Percentiles rank a stretch among this genome's conserved stretches.
These are phyloP conservation scores for Pachydiplax longipennis DNA, from an alignment of 2,888 invertebrate species.

Conservation along the genomic window DNA sequence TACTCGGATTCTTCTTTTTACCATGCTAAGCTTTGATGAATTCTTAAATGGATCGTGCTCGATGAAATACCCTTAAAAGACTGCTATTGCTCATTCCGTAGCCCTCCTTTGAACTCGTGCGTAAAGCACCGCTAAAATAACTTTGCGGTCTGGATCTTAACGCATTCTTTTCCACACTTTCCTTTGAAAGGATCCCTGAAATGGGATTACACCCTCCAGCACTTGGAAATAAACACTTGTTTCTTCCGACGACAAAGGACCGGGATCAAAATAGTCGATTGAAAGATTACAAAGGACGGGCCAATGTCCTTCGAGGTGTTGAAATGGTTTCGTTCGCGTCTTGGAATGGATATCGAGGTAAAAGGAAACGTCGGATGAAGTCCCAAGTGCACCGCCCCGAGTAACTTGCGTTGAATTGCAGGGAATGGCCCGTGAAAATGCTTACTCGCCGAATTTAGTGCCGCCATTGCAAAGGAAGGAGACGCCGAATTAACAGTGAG, in stretches of 20 bases:
- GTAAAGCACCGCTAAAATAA: too few relatives aligned
- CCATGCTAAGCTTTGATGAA: too few relatives aligned
- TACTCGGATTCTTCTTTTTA: too few relatives aligned
- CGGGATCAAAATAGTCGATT: background rate
- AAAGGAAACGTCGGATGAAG: background rate
- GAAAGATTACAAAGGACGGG: background rate
- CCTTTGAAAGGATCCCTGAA: background rate
- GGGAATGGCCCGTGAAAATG: background rate
- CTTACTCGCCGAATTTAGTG: background rate
- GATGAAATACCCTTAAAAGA: too few relatives aligned
- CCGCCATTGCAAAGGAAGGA: background rate
- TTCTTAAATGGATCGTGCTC: too few relatives aligned
- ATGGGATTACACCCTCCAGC: background rate
- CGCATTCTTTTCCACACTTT: too few relatives aligned
- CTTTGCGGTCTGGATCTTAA: too few relatives aligned
- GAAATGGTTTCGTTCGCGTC: background rate
- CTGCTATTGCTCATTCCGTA: too few relatives aligned
- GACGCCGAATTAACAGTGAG: background rate
- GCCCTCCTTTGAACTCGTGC: too few relatives aligned
- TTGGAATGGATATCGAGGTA: background rate
- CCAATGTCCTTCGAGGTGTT: background rate
- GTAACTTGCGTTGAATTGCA: background rate
- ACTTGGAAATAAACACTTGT: background rate
- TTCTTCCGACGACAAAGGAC: background rate
- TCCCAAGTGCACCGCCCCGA: background rate